Evolutionary conservation across 2,888 invertebrate genomes (phyloP).

Genomic region (Bhutanitis thaidina): DNA sequence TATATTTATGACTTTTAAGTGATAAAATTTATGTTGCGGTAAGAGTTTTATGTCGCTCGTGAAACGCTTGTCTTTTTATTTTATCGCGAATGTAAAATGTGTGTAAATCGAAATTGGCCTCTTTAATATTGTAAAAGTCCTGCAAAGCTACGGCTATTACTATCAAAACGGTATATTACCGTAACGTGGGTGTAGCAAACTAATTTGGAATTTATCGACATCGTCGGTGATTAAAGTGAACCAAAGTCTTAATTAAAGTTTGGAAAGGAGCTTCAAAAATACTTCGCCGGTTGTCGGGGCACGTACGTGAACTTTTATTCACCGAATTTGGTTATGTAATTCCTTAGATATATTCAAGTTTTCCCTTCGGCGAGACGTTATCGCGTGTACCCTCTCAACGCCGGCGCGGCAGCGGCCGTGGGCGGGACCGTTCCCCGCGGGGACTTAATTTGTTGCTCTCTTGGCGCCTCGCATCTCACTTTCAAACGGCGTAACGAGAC

Average conservation of each 20-base stretch:
- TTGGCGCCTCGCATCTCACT: slow-evolving; percentile 78
- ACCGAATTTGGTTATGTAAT: slow-evolving; percentile 68
- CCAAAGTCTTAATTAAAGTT: slow-evolving; percentile 58
- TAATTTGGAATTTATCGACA: slow-evolving; percentile 32
- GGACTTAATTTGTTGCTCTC: slow-evolving; percentile 80
- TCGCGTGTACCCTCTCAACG: slow-evolving; percentile 68
- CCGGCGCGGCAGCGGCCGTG: slow-evolving; percentile 41
- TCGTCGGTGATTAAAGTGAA: slow-evolving; percentile 36
- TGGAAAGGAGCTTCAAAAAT: slow-evolving; percentile 55
- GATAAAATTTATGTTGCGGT: slow-evolving; percentile 71
- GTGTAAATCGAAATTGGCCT: slow-evolving; percentile 22
- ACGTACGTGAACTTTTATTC: slow-evolving; percentile 69
- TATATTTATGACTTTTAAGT: slow-evolving; percentile 68
- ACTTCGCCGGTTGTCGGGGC: slow-evolving; percentile 59
- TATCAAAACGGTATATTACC: slow-evolving; percentile 2
- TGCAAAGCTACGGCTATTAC: slow-evolving; percentile 7
- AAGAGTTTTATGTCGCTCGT: slow-evolving; percentile 66
- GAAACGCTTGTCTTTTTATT: slow-evolving; percentile 40
- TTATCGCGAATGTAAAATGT: slow-evolving; percentile 22
- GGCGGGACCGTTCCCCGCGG: slow-evolving; percentile 66
- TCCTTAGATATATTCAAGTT: slow-evolving; percentile 73
- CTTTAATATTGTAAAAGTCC: slow-evolving; percentile 16
- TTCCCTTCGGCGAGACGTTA: slow-evolving; percentile 73
- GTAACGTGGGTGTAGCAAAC: not conserved
- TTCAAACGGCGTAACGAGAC: slow-evolving; percentile 77